Conservation (phyloP, 2,888 invertebrate species). For the Colostygia pectinataria region DNA sequence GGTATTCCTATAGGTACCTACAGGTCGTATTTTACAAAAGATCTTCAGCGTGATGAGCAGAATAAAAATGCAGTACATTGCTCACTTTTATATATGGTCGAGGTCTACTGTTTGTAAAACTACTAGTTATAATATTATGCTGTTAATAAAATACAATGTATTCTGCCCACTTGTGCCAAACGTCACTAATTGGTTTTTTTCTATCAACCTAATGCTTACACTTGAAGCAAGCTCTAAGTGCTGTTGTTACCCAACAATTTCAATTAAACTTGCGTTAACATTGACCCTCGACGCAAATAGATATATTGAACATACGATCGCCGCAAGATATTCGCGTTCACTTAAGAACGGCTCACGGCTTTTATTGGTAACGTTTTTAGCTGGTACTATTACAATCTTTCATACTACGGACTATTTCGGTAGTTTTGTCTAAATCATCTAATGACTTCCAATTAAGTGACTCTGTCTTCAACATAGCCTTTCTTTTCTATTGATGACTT, state of each 20-base stretch:
- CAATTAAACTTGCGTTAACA: conserved; percentile 63
- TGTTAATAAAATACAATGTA: too few species aligned
- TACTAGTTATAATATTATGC: too few species aligned
- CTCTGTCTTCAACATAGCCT: not conserved
- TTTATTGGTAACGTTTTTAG: conserved; percentile 12
- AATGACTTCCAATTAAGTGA: not conserved
- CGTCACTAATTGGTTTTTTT: not conserved
- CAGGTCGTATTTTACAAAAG: too few species aligned
- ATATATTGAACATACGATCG: conserved; percentile 37
- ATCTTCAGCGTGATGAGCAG: too few species aligned
- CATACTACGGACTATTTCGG: too few species aligned
- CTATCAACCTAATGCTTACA: not conserved
- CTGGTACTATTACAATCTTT: not conserved
- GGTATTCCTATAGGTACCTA: too few species aligned
- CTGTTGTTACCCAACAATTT: conserved; percentile 46
- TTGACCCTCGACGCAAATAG: conserved; percentile 65
- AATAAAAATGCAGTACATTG: too few species aligned
- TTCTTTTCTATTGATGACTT: not conserved
- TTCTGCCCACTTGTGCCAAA: not conserved
- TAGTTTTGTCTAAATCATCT: too few species aligned
- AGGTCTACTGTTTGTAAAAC: too few species aligned
- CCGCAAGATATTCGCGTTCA: conserved; percentile 15
- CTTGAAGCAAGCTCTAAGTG: conserved; percentile 5
- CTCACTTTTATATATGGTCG: too few species aligned
- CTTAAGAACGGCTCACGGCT: conserved; percentile 23